These are phyloP conservation scores for Megalops cyprinoides DNA, from an alignment of 2,797 vertebrate species.

Conservation along the genomic window DNA sequence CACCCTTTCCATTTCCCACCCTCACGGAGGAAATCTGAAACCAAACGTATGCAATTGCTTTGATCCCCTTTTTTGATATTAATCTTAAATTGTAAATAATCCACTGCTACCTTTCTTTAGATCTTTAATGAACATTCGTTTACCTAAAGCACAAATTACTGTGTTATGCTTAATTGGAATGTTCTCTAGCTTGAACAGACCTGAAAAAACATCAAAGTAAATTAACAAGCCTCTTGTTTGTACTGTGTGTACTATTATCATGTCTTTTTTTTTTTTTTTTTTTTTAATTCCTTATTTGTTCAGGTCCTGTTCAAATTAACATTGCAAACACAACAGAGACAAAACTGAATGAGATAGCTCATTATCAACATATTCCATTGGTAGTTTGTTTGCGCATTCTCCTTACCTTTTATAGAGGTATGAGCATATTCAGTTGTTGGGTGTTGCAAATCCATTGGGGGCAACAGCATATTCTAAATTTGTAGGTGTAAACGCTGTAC, in stretches of 20 bases:
- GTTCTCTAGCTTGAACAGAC: constrained; percentile 45
- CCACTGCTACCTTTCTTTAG: constrained; percentile 31
- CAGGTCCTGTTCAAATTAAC: constrained; percentile 28
- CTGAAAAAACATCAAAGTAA: constrained; percentile 56
- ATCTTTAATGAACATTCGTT: constrained; percentile 56
- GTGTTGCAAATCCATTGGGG: neutral
- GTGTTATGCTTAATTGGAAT: constrained; percentile 50
- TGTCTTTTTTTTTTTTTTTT: constrained; percentile 22
- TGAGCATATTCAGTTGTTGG: neutral
- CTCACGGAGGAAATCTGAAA: neutral
- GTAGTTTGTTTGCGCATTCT: neutral
- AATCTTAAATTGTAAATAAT: constrained; percentile 21
- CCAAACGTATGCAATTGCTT: constrained; percentile 8
- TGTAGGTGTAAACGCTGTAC: neutral
- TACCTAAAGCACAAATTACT: constrained; percentile 45
- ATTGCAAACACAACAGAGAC: neutral
- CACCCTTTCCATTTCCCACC: neutral
- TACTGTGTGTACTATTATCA: constrained; percentile 58
- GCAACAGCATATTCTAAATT: neutral
- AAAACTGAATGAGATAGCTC: constrained; percentile 10
- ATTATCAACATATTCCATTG: neutral
- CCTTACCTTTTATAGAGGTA: neutral
- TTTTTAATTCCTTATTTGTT: constrained; percentile 10
- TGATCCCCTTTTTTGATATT: constrained; percentile 22
- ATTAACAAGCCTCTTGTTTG: constrained; percentile 35